Base-by-base conservation (phyloP, 1,140 invertebrate genomes). In the Lanistes nyassanus region DNA sequence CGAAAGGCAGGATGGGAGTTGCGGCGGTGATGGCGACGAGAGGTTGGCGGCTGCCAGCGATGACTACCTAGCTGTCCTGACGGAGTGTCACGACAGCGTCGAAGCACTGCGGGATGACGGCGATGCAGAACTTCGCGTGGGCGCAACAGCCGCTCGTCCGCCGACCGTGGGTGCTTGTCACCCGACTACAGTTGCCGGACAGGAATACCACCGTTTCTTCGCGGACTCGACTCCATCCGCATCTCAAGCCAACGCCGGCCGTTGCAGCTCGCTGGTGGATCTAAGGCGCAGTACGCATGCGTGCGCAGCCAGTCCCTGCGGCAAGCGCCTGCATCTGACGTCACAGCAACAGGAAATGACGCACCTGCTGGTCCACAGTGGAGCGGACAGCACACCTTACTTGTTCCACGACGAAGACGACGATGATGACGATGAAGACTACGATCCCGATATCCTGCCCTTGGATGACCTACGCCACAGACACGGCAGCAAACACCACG, bases 311-410 rank as follows among this genome's bases (percentile, higher is more conserved):
- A 34, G 26, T 34, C 37, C 34, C 56, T n/a, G 13, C 47, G 72
- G 69, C n/a, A 83, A 83, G 58, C 71, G 84, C n/a, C 76, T 81
- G 16, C 83, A 80, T 67, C 75, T 85, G 36, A 81, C 84, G n/a
- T 81, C 82, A 3, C 78, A 76, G 53, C 82, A 85, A 58, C 82
- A 85, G 65, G 84, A 82, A 0, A 82, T 82, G 53, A 75, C 82
- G 56, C 75, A 82, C 55, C 75, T 82, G 16, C 81, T 77, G 72
- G 79, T 78, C 34, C 68, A 56, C 16, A 80, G 79, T 26, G 65
- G 81, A 39, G 82, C 82, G 51, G 81, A 79, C 0, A 81, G 77
- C 11, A 42, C 56, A 4, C 36, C 34, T 23, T 60, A 56, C 68
- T 21, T 16, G 2, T 84, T 79, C 66, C 80, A 79, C 19, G 81